phyloP scores from a whole-genome alignment of 2,888 invertebrate species.

The Limnephilus marmoratus region DNA sequence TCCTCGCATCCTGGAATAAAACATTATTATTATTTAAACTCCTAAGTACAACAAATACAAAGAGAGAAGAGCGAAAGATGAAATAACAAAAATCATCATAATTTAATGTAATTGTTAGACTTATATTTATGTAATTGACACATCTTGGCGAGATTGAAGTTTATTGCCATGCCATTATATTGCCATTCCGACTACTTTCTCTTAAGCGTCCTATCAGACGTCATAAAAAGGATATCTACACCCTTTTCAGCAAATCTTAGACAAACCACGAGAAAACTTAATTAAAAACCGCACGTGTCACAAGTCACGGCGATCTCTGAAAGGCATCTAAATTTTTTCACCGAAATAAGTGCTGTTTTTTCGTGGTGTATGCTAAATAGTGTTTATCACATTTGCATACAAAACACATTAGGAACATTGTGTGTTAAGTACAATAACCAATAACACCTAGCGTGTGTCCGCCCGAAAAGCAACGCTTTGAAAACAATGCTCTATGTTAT shows the following conservation, averaged over 20 bases:
- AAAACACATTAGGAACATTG: neutral
- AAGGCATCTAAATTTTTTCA: neutral
- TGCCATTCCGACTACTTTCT: no score
- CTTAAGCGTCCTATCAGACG: no score
- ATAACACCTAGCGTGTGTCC: neutral
- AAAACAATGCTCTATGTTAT: neutral
- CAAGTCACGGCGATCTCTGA: neutral
- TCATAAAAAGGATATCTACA: no score
- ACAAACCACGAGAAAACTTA: neutral
- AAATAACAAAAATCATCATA: no score
- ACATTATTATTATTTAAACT: no score
- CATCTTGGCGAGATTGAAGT: no score
- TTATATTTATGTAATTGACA: no score
- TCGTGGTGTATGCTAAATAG: neutral
- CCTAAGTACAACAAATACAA: no score
- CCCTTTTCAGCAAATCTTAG: neutral
- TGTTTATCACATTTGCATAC: neutral
- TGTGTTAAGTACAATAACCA: neutral
- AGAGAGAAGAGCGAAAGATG: no score
- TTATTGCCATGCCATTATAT: no score
- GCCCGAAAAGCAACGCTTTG: neutral
- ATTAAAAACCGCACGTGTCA: neutral
- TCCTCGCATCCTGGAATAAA: no score
- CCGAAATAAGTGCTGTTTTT: neutral
- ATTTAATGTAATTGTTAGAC: no score